Evolutionary conservation across 2,797 vertebrate species (phyloP), one percentile per base, ranked within the genome.

Genomic region (Onychomys torridus): DNA sequence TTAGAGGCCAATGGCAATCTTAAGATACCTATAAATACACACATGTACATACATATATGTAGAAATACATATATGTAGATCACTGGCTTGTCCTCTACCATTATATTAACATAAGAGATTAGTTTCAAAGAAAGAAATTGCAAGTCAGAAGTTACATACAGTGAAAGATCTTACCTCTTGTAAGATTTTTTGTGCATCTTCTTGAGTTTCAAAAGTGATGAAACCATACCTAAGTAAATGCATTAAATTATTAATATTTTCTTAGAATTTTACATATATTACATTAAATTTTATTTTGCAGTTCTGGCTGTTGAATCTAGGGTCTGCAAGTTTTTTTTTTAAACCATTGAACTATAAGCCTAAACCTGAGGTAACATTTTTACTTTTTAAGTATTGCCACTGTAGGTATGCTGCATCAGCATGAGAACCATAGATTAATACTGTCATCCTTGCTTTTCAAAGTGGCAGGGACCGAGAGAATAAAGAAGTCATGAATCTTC

Each of bases 161-260:
- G 6, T 65, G 82, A 40, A 84, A 97, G n/a, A 52, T 83, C 97
- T 98, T 98, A 99, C 99, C 98, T 99, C 98, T 93, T 98, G 98
- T 77, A 99, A 98, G 97, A 99, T 98, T 98, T 99, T 99, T 97
- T 99, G 98, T 5, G 98, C 99, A 95, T 99, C 99, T 97, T 99
- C 99, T 92, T 99, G 97, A 52, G 98, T 99, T 98, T 99, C 99
- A 98, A 99, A 99, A 46, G 99, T 99, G 96, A 99, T 96, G 93
- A 99, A 99, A 78, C 99, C 99, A 96, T 99, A 99, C 97, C 99
- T 99, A 98, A 96, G 96, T n/a, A 97, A 98, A 96, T 61, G 55
- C 10, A 98, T 63, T 83, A 92, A 55, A 78, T 82, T 97, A 97
- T 97, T 93, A 94, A 37, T 93, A 97, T 97, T 95, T 63, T 96